These are phyloP conservation scores for Plebejus anna DNA, from an alignment of 2,888 invertebrate genomes.

Conservation along the genomic window DNA sequence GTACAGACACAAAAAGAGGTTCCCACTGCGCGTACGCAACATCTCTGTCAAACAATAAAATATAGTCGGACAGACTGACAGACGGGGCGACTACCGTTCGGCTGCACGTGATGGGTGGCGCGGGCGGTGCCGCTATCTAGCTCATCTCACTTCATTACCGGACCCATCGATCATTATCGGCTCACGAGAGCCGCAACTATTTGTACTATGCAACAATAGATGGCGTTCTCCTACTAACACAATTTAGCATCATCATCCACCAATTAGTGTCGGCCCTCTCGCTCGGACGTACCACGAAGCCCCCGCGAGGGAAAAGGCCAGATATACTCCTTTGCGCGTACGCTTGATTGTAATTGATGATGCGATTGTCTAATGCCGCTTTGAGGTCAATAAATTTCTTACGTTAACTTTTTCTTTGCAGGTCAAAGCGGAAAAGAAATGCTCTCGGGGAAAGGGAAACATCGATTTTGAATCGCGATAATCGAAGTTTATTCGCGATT, in stretches of 20 bases:
- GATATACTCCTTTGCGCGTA: constrained; percentile 49
- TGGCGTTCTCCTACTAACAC: constrained; percentile 65
- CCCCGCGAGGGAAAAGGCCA: constrained; percentile 30
- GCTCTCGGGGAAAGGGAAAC: constrained; percentile 31
- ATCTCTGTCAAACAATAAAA: constrained; percentile 53
- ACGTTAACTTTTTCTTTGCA: constrained; percentile 63
- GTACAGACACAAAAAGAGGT: constrained; percentile 24
- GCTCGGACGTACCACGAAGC: constrained; percentile 41
- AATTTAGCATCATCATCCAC: constrained; percentile 73
- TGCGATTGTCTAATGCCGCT: constrained; percentile 67
- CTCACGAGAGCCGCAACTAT: constrained; percentile 69
- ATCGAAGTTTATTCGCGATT: neutral
- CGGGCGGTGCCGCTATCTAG: constrained; percentile 48
- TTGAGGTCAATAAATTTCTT: constrained; percentile 67
- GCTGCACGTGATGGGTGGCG: constrained; percentile 65
- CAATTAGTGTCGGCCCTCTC: constrained; percentile 60
- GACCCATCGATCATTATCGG: constrained; percentile 68
- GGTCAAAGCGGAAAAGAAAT: constrained; percentile 43
- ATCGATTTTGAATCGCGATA: neutral
- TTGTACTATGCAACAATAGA: constrained; percentile 76
- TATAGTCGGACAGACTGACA: constrained; percentile 49
- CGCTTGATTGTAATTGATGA: constrained; percentile 78
- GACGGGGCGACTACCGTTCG: constrained; percentile 66
- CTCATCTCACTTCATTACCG: constrained; percentile 70
- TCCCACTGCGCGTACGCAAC: constrained; percentile 45